A percentile compares a stretch with the other conserved stretches of the same genome.
phyloP scores from a whole-genome alignment of 2,797 vertebrate genomes.

The Chiropotes sagulatus region DNA sequence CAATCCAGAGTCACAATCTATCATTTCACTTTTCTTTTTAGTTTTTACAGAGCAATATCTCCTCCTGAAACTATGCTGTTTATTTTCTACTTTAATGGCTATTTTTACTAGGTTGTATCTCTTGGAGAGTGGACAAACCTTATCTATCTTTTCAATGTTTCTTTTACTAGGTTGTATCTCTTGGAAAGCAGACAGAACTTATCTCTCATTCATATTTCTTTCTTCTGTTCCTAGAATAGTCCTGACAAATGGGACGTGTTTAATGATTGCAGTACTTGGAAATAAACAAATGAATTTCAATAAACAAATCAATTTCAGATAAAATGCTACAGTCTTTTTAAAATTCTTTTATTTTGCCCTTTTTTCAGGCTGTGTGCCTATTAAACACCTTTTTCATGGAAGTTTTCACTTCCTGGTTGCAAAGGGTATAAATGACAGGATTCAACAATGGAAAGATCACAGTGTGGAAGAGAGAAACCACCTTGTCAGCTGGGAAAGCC shows the following conservation, averaged over 20 bases:
- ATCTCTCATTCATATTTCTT: neutral
- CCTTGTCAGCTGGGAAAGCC: slow-evolving; percentile 52
- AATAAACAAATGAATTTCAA: neutral
- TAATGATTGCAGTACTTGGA: neutral
- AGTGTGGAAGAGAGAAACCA: slow-evolving; percentile 64
- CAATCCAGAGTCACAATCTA: neutral
- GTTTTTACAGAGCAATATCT: neutral
- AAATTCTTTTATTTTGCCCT: no score
- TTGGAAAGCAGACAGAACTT: neutral
- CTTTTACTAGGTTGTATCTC: neutral
- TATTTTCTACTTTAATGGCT: neutral
- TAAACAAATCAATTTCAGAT: neutral
- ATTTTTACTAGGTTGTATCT: neutral
- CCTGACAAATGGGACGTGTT: neutral
- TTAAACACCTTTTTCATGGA: slow-evolving; percentile 31
- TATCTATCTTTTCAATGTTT: no score
- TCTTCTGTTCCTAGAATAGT: neutral
- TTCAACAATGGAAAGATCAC: slow-evolving; percentile 48
- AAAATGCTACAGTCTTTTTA: neutral
- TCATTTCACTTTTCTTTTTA: neutral
- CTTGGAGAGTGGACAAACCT: neutral
- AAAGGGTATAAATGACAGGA: slow-evolving; percentile 41
- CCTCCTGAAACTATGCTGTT: neutral
- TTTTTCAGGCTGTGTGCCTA: neutral
- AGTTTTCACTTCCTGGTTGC: slow-evolving; percentile 41